Evolutionary conservation across 1,140 invertebrate genomes (phyloP), one percentile per base, ranked within the genome.

Genomic region (Adelges cooleyi): DNA sequence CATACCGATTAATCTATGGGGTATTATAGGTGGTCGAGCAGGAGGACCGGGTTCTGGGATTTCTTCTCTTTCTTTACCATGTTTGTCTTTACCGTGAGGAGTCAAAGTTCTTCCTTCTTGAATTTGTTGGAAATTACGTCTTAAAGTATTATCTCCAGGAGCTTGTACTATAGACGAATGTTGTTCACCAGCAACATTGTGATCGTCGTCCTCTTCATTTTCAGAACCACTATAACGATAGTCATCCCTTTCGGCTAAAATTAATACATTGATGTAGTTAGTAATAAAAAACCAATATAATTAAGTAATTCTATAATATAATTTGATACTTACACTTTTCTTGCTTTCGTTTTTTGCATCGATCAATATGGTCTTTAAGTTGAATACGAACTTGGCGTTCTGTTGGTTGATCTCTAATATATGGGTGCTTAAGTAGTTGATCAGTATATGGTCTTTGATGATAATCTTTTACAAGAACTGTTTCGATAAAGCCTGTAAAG

Each of bases 331-430:
- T 72, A 79, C 80, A 80, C 79, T 90, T 92, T 71, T 92, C 89
- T 73, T 91, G 88, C 79, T 93, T 92, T 74, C 90, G 84, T 75
- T 93, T 94, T 79, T 93, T 94, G 77, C 90, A 93, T 66, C 95
- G 80, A 78, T 99, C 97, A 75, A 99, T 97, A 76, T 99, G 95
- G 77, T 99, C 97, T 78, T 98, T 98, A 23, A 99, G 84, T 74
- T 98, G 94, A 78, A 96, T 98, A 72, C 95, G 82, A 48, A 97
- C 94, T 81, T 98, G 94, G 71, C 94, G 80, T 76, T 99, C 96
- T 65, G 93, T 96, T 1, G 95, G 94, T 77, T 98, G 94, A 79
- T 99, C 96, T 74, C 88, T 82, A 71, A 99, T 97, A 75, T 98
- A 99, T 48, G 92, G 83, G 81, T 99, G 94, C 77, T 95, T 97